Evolutionary conservation across 1,140 invertebrate genomes (phyloP).

Genomic region (Stegodyphus mimosarum): DNA sequence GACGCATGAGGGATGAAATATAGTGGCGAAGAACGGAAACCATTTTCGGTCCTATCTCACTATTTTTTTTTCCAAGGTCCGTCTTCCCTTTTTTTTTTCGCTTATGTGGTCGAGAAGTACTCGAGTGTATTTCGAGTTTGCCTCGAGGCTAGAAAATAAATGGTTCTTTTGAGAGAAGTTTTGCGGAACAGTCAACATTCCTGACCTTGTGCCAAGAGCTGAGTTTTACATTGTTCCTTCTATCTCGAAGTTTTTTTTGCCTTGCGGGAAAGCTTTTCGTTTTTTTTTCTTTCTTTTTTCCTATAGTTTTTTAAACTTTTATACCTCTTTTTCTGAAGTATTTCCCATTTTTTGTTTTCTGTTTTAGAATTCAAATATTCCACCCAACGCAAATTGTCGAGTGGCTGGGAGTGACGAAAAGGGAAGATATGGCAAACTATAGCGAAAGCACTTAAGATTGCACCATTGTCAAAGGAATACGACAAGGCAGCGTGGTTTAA

Average conservation of each 20-base stretch:
- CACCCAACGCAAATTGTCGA: conserved; percentile 44
- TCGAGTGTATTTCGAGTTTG: conserved; percentile 25
- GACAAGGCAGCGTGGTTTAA: background rate
- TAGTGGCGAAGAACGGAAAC: conserved; percentile 44
- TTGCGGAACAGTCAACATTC: conserved; percentile 58
- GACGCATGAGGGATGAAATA: conserved; percentile 49
- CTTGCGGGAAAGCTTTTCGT: conserved; percentile 58
- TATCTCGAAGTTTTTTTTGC: conserved; percentile 50
- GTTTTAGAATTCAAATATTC: conserved; percentile 58
- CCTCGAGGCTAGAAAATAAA: conserved; percentile 56
- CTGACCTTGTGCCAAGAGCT: conserved; percentile 60
- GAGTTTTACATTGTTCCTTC: conserved; percentile 61
- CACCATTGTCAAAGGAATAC: background rate
- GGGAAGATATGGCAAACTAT: background rate
- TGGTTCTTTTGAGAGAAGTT: conserved; percentile 57
- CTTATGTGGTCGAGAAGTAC: conserved; percentile 46
- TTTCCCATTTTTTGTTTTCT: conserved; percentile 2
- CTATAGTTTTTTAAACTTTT: conserved; percentile 50
- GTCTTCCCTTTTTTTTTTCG: conserved; percentile 7
- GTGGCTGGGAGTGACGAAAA: conserved; percentile 9
- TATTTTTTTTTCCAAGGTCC: conserved; percentile 16
- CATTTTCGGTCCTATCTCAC: conserved; percentile 45
- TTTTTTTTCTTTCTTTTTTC: conserved; percentile 26
- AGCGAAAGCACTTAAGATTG: conserved; percentile 25
- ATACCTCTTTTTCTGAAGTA: conserved; percentile 12